Percentiles rank a stretch among this genome's conserved stretches.
These are phyloP conservation scores for Cyprinodon diabolis DNA, from an alignment of 2,797 vertebrate species.

Conservation along the genomic window DNA sequence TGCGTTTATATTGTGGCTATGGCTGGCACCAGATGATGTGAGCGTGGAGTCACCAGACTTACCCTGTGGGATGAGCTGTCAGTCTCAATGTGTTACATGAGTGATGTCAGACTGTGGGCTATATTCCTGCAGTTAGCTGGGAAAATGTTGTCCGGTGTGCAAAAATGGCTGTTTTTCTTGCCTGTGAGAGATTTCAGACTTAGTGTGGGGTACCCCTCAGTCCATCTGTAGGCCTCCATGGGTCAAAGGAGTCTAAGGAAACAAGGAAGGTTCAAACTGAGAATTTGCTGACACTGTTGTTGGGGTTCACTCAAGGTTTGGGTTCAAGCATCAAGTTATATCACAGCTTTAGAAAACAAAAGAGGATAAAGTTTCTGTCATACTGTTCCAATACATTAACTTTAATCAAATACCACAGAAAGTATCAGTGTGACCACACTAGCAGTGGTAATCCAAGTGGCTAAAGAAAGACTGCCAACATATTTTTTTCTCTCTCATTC, in stretches of 20 bases:
- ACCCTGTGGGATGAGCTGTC: slow-evolving; percentile 56
- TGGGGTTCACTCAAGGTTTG: not conserved
- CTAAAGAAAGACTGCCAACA: no score
- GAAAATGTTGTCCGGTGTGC: slow-evolving; percentile 38
- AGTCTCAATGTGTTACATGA: slow-evolving; percentile 55
- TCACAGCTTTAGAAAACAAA: not conserved
- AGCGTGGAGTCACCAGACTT: slow-evolving; percentile 50
- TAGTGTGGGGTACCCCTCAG: slow-evolving; percentile 37
- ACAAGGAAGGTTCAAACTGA: slow-evolving; percentile 32
- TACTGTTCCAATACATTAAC: not conserved
- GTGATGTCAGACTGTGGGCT: slow-evolving; percentile 54
- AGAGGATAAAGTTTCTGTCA: not conserved
- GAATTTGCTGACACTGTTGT: slow-evolving; percentile 41
- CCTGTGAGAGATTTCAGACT: slow-evolving; percentile 29
- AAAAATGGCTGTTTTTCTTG: slow-evolving; percentile 33
- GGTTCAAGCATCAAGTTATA: not conserved
- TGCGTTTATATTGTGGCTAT: slow-evolving; percentile 34
- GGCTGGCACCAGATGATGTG: slow-evolving; percentile 57
- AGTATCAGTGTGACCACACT: no score
- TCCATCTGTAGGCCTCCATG: slow-evolving; percentile 34
- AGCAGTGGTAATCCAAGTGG: no score
- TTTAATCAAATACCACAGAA: not conserved
- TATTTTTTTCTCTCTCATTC: no score
- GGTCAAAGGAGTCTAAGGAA: slow-evolving; percentile 36
- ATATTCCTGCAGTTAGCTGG: slow-evolving; percentile 38